These are phyloP conservation scores for Neoaliturus tenellus DNA, from an alignment of 2,888 invertebrate species.

Conservation along the genomic window DNA sequence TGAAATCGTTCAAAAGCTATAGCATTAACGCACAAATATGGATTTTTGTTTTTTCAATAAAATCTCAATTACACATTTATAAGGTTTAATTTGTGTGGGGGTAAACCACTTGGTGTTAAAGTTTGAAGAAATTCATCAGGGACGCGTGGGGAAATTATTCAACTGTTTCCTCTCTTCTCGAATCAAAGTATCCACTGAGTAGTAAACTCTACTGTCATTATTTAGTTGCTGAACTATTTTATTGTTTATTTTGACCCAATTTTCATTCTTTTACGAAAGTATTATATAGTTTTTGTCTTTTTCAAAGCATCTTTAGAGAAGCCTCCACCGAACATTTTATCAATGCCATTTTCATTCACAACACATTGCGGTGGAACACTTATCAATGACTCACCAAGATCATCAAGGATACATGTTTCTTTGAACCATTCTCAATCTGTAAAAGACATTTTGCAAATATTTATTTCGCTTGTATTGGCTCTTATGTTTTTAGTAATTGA, in stretches of 20 bases:
- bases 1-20: too few species aligned
- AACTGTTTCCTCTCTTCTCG: not conserved
- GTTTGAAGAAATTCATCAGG: not conserved
- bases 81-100: not conserved
- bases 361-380: not conserved
- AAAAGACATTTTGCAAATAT: too few species aligned
- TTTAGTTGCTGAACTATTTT: not conserved
- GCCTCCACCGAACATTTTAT: not conserved
- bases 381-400: slow-evolving; percentile 1
- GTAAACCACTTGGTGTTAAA: slow-evolving; percentile 4
- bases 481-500: too few species aligned
- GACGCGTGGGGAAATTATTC: too few species aligned
- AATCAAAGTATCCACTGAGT: not conserved
- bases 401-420: not conserved
- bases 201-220: slow-evolving; percentile 1
- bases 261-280: not conserved
- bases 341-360: not conserved
- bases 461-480: too few species aligned
- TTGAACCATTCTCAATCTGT: not conserved
- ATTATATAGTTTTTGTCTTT: not conserved
- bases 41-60: not conserved
- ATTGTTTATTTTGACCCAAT: not conserved
- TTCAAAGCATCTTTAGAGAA: slow-evolving; percentile 5
- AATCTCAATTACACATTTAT: not conserved
- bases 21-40: too few species aligned